These are phyloP conservation scores for Drosophila punjabiensis DNA, from an alignment of 1,140 invertebrate genomes.

Conservation along the genomic window DNA sequence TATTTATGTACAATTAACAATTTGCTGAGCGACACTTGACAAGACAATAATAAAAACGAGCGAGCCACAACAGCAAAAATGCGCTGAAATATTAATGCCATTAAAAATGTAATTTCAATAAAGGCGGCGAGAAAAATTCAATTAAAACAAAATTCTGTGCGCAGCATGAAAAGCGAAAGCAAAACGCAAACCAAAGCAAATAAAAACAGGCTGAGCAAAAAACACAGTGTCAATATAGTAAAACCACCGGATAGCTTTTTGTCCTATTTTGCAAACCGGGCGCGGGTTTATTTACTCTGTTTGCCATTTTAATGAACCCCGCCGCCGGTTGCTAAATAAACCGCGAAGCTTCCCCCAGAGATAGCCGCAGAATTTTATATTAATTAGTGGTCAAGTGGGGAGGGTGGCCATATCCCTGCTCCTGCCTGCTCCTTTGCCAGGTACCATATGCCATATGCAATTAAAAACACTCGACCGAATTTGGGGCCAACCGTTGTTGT, in stretches of 20 bases:
- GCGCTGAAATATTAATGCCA: constrained; percentile 59
- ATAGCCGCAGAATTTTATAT: constrained; percentile 43
- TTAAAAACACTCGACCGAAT: constrained; percentile 42
- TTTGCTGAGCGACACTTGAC: constrained; percentile 48
- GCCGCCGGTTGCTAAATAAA: constrained; percentile 40
- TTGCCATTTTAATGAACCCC: constrained; percentile 69
- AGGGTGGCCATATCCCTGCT: background rate
- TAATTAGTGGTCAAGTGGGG: constrained; percentile 43
- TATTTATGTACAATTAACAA: constrained; percentile 48
- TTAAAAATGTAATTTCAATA: constrained; percentile 76
- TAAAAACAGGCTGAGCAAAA: constrained; percentile 9
- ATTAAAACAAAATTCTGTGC: constrained; percentile 61
- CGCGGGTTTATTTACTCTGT: constrained; percentile 36
- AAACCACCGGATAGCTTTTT: constrained; percentile 30
- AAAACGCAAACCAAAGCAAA: constrained; percentile 30
- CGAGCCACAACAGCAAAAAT: constrained; percentile 5
- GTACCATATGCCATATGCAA: constrained; percentile 3
- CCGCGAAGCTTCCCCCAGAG: background rate
- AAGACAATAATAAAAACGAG: constrained; percentile 32
- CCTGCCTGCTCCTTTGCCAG: background rate
- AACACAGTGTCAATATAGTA: constrained; percentile 22
- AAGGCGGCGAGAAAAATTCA: constrained; percentile 61
- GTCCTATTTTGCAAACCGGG: constrained; percentile 16
- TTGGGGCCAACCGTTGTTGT: constrained; percentile 13
- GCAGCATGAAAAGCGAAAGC: constrained; percentile 19